Evolutionary conservation across 2,888 invertebrate genomes (phyloP), one percentile per base, ranked within the genome.

Genomic region (Schizotus pectinicornis): DNA sequence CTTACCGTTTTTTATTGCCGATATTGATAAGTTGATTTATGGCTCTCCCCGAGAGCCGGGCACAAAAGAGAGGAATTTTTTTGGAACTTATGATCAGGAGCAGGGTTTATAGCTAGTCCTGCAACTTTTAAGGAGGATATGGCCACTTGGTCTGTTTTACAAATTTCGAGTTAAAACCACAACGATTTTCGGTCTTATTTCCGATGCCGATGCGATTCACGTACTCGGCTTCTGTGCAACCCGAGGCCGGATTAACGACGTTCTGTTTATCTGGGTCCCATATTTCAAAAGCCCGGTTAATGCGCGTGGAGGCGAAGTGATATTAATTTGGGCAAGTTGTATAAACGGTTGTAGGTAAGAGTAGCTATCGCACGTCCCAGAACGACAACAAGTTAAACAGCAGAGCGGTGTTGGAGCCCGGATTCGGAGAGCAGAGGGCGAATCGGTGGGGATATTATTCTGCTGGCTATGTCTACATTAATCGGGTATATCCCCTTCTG

Each of bases 1-100:
- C 67, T 64, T 63, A 65, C 65, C 67, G 64, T 69, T 71, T 71
- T 59, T 70, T 71, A 68, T 71, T 71, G 65, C 68, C 60, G 56
- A 64, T 66, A 70, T 67, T 65, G 70, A 65, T 64, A 62, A 63
- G 52, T 59, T 64, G 69, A 70, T 70, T 70, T 70, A 70, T 51
- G 39, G 30, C 50, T 37, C 33, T 38, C 31, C 35, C 39, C 38
- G 13, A 12, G 34, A 37, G 8, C 43, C 43, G 11, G 7, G 14
- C 38, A 36, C 32, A 54, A 22, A 22, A 22, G 22, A 22, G 22
- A 22, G 2, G 22, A 22, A 22, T 22, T 22, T 22, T 22, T 22
- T 22, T 5, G 22, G 22, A 22, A 22, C 22, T 22, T 22, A 22
- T 22, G 5, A 22, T 22, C 22, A 22, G 22, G 5, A 22, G 22